Conservation (phyloP, 2,113 vertebrate species). For the Himantopus leucocephalus region DNA sequence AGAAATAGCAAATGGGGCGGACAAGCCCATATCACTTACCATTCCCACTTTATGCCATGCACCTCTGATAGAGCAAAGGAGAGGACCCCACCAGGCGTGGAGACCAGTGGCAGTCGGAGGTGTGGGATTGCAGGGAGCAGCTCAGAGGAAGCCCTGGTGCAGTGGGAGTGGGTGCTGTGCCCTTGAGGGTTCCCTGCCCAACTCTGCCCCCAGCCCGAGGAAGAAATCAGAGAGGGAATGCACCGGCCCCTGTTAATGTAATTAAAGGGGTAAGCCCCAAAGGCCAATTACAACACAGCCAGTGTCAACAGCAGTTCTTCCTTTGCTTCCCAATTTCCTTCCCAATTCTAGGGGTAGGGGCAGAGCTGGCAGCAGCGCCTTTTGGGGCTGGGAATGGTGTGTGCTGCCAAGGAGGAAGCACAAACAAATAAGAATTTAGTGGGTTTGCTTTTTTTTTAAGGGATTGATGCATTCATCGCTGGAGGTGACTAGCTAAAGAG, state of each 20-base stretch:
- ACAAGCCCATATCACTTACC: neutral
- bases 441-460: neutral
- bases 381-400: rapidly evolving
- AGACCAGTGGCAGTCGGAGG: neutral
- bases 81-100: neutral
- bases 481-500: neutral
- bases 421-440: neutral
- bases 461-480: neutral
- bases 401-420: neutral
- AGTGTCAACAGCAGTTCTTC: neutral
- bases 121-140: neutral
- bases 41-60: rapidly evolving
- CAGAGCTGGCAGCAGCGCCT: neutral
- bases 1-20: neutral
- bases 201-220: neutral
- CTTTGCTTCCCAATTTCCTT: neutral
- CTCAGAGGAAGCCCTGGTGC: rapidly evolving
- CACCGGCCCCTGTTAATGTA: neutral
- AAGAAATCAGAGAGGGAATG: neutral
- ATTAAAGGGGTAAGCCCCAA: constrained; percentile 1
- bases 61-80: neutral
- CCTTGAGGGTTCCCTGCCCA: neutral
- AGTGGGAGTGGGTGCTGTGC: neutral
- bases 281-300: neutral
- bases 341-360: neutral